Percentiles rank a stretch among this genome's conserved stretches.
phyloP scores from a whole-genome alignment of 2,888 invertebrate genomes.

The Morpho helenor region DNA sequence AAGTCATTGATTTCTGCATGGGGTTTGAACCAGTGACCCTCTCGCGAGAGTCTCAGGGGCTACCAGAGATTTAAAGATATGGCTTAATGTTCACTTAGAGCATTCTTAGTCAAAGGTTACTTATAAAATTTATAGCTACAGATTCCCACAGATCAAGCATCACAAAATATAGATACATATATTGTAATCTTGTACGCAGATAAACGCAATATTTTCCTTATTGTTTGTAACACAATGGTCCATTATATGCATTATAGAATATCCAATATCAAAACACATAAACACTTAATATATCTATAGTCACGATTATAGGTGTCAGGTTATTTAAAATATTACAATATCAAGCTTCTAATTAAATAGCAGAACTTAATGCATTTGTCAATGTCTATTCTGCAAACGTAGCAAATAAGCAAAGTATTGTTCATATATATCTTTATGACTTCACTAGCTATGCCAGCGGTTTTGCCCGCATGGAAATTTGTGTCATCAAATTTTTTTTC shows the following conservation, averaged over 20 bases:
- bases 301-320: constrained; percentile 25
- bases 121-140: not conserved
- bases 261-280: constrained; percentile 33
- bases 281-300: constrained; percentile 35
- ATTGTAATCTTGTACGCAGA: constrained; percentile 14
- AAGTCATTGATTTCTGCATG: no score
- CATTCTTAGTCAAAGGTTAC: no score
- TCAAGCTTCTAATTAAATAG: no score
- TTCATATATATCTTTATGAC: not conserved
- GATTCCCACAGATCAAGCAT: constrained; percentile 3
- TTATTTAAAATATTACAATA: not conserved
- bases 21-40: no score
- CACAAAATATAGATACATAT: constrained; percentile 1
- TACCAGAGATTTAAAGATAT: no score
- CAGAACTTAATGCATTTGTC: no score
- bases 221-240: constrained; percentile 48
- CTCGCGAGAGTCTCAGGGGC: no score
- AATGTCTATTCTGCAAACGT: no score
- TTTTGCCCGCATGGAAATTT: no score
- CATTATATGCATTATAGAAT: constrained; percentile 41
- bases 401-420: no score
- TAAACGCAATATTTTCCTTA: constrained; percentile 40
- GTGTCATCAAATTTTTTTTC: no score
- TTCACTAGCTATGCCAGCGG: not conserved
- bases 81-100: no score